phyloP scores from a whole-genome alignment of 2,888 invertebrate species.

The Pristionchus japonicus region DNA sequence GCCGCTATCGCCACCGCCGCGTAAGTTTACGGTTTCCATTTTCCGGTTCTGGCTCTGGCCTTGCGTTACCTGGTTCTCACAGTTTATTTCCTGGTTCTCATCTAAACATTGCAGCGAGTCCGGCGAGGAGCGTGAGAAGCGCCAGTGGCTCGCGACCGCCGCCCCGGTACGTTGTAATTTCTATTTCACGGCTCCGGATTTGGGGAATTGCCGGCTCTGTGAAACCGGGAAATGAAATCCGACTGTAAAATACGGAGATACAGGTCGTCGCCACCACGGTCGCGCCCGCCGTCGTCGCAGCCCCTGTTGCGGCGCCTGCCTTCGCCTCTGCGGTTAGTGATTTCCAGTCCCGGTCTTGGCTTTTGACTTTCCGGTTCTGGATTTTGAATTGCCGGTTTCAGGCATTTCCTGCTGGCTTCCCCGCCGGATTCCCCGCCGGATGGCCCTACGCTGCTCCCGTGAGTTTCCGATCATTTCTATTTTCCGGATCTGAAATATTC shows the following conservation, averaged over 20 bases:
- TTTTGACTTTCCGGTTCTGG: neutral
- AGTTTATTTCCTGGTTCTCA: neutral
- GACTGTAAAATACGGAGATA: neutral
- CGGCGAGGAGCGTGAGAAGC: slow-evolving; percentile 41
- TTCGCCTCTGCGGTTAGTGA: slow-evolving; percentile 19
- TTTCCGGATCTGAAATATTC: neutral
- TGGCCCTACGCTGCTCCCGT: slow-evolving; percentile 16
- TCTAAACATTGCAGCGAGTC: slow-evolving; percentile 5
- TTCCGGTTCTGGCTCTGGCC: neutral
- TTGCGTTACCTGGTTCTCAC: neutral
- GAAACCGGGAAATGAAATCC: neutral
- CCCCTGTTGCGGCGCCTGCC: slow-evolving; percentile 32
- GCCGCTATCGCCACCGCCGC: slow-evolving; percentile 34
- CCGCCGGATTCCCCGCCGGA: slow-evolving; percentile 15
- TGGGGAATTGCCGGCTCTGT: neutral
- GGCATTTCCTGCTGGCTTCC: slow-evolving; percentile 6
- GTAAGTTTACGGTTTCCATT: neutral
- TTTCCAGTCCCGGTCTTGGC: neutral
- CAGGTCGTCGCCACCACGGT: slow-evolving; percentile 30
- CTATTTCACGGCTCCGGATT: neutral
- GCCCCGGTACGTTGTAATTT: slow-evolving; percentile 2
- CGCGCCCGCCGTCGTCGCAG: slow-evolving; percentile 28
- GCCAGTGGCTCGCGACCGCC: slow-evolving; percentile 41
- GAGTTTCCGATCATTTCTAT: neutral
- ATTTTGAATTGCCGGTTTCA: neutral